Evolutionary conservation across 2,113 vertebrate species (phyloP), one percentile per base, ranked within the genome.

Genomic region (Gorsachius goisagi): DNA sequence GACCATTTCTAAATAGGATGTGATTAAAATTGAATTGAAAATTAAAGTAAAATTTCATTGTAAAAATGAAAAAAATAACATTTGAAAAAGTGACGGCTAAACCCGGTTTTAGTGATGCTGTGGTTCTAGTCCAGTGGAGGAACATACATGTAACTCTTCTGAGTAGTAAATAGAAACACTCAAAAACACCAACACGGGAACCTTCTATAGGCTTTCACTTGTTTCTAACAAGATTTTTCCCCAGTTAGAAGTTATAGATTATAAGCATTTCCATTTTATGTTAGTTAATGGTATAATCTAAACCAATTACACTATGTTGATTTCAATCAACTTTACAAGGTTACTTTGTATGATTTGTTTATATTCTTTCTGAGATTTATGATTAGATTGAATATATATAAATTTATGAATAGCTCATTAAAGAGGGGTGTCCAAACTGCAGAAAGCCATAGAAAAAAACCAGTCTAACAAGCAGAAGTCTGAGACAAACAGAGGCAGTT

Each of bases 191-290:
- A 14, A 44, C 1, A 33, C 52, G 6, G 12, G 7, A 55, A 59
- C 4, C 11, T 85, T n/a, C 11, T 55, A 15, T 28, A 79, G n/a
- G 11, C 15, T 78, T 85, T 75, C 24, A 35, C 7, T 75, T 82
- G 5, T 84, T 81, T 35, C 39, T 88, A 32, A 47, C 4, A 66
- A 50, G 14, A 14, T 15, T 41, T 64, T 50, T 52, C 67, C 7
- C 4, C 1, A 11, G 0, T 77, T 74, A 21, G 6, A 84, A 74
- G 11, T 74, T n/a, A 71, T 0, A 2, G 16, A 32, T 53, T 12
- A 62, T 50, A 81, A 88, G 15, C 3, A 82, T 85, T 76, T 67
- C 12, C 16, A 28, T 19, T 72, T 27, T 41, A n/a, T 47, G 11
- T 75, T 55, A 90, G 19, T 24, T 85, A 50, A 82, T 15, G 9